Conservation (phyloP, 1,140 invertebrate species). For the Pseudomyrmex pallidus region DNA sequence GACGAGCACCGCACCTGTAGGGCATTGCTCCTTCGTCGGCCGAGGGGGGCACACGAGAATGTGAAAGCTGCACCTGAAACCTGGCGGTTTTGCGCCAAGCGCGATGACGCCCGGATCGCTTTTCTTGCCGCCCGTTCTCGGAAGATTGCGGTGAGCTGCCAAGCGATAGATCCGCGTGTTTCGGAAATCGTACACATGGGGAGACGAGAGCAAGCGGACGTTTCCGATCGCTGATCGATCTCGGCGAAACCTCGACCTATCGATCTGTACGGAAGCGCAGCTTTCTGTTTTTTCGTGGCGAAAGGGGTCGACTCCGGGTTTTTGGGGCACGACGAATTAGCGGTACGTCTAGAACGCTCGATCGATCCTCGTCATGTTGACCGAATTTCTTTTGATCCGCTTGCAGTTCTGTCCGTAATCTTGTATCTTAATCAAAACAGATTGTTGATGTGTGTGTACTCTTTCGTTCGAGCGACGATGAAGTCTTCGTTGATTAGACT, state of each 20-base stretch:
- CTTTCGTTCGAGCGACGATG: background rate
- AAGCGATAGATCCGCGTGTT: conserved; percentile 33
- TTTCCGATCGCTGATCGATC: conserved; percentile 21
- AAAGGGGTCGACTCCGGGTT: background rate
- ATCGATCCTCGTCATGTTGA: background rate
- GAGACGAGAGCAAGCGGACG: background rate
- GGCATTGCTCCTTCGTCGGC: conserved; percentile 45
- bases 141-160: conserved; percentile 47
- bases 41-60: conserved; percentile 39
- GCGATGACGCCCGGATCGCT: conserved; percentile 44
- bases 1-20: conserved; percentile 52
- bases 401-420: background rate
- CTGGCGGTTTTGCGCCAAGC: conserved; percentile 42
- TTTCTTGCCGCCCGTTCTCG: conserved; percentile 23
- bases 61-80: conserved; percentile 64
- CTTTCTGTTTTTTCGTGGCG: background rate
- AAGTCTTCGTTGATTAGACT: background rate
- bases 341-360: background rate
- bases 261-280: conserved; percentile 2
- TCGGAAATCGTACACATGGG: conserved; percentile 38
- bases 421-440: background rate
- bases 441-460: background rate
- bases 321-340: conserved; percentile 13
- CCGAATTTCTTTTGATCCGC: background rate
- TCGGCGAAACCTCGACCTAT: background rate